A percentile compares a stretch with the other conserved stretches of the same genome.
Conservation (phyloP, 1,140 invertebrate species). For the Drosophila sechellia region DNA sequence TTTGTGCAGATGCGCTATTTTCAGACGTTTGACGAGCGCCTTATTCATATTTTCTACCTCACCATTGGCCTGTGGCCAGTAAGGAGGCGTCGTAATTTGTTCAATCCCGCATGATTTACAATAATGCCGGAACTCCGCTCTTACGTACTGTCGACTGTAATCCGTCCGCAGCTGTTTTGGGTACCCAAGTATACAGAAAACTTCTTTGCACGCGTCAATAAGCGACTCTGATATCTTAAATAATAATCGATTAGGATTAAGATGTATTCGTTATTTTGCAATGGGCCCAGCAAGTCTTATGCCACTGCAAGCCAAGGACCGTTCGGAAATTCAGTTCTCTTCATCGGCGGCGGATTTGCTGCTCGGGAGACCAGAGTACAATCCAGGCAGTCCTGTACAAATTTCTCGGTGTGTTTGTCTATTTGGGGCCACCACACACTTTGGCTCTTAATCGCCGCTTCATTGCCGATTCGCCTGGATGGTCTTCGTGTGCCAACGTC, state of each 20-base stretch:
- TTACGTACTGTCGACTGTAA: neutral
- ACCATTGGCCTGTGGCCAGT: conserved; percentile 1
- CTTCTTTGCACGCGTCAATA: neutral
- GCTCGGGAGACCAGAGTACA: too few relatives aligned
- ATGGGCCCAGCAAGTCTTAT: neutral
- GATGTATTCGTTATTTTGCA: neutral
- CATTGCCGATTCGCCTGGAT: too few relatives aligned
- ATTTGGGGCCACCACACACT: neutral
- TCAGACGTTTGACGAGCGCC: neutral
- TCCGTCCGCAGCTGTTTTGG: neutral
- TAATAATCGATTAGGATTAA: neutral
- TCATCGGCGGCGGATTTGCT: neutral
- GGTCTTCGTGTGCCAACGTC: too few relatives aligned
- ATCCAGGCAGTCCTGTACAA: too few relatives aligned
- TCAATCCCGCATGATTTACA: neutral
- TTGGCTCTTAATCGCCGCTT: neutral
- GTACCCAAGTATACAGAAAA: neutral
- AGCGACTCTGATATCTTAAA: neutral
- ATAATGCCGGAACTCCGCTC: neutral
- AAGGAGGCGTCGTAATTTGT: neutral
- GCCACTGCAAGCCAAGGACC: neutral
- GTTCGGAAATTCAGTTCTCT: neutral
- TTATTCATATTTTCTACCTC: neutral
- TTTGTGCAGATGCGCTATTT: neutral
- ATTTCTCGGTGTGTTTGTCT: neutral